Conservation (phyloP, 2,797 vertebrate species). For the Sylvia borin region DNA sequence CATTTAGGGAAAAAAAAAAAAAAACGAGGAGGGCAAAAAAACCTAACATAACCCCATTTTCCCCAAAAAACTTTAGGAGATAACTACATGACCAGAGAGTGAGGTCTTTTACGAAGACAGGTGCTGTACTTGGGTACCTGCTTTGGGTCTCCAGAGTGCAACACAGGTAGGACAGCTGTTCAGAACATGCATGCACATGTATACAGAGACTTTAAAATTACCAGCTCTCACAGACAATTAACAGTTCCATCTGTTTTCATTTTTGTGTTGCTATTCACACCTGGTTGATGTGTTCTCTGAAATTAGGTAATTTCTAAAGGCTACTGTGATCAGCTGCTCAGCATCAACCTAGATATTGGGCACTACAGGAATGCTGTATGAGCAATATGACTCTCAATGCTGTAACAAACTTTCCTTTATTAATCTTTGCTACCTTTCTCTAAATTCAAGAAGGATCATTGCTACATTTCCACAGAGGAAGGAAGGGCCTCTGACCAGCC, state of each 20-base stretch:
- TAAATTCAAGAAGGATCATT: background rate
- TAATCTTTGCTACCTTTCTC: background rate
- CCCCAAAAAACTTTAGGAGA: background rate
- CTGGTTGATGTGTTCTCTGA: background rate
- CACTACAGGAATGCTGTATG: background rate
- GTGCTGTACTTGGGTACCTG: background rate
- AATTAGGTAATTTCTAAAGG: background rate
- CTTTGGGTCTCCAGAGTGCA: background rate
- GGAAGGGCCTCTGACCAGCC: background rate
- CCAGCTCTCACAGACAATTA: background rate
- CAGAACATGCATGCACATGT: fast-evolving
- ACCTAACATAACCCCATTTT: fast-evolving
- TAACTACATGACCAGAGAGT: background rate
- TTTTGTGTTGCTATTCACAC: background rate
- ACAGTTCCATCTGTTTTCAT: fast-evolving
- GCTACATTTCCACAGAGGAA: background rate
- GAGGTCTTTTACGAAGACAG: background rate
- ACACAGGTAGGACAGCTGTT: background rate
- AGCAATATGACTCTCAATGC: background rate
- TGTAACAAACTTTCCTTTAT: background rate
- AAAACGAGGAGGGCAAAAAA: too few relatives aligned
- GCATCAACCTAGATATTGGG: background rate
- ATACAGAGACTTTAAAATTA: background rate
- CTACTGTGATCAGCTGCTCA: background rate
- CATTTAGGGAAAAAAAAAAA: fast-evolving